Percentiles rank a stretch among this genome's conserved stretches.
phyloP scores from a whole-genome alignment of 2,797 vertebrate species.

The Bradypodion ventrale region DNA sequence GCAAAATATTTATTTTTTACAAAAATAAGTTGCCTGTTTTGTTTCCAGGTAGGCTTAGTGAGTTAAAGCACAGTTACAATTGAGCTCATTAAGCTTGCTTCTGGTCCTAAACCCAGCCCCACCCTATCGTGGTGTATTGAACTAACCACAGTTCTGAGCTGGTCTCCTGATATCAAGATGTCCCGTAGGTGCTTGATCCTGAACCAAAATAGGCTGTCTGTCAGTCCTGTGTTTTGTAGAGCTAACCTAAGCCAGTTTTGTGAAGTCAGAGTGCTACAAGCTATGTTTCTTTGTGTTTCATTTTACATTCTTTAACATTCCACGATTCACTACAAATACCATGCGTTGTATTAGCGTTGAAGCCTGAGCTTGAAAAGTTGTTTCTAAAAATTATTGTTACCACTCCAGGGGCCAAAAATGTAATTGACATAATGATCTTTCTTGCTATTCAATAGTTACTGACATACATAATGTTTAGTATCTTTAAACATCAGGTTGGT shows the following conservation, averaged over 20 bases:
- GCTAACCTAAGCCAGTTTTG: not conserved
- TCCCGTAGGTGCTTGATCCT: not conserved
- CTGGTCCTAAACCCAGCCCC: slow-evolving; percentile 10
- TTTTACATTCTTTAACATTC: slow-evolving; percentile 47
- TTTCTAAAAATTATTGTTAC: not conserved
- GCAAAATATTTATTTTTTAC: slow-evolving; percentile 36
- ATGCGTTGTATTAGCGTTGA: not conserved
- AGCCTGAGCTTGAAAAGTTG: not conserved
- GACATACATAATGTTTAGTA: not conserved
- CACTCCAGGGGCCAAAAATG: not conserved
- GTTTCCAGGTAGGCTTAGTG: slow-evolving; percentile 39
- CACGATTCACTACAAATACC: slow-evolving; percentile 21
- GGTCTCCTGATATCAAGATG: not conserved
- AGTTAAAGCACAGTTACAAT: slow-evolving; percentile 24
- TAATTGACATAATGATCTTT: no score
- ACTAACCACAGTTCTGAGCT: not conserved
- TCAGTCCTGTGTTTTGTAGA: not conserved
- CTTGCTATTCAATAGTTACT: not conserved
- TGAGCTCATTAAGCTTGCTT: slow-evolving; percentile 27
- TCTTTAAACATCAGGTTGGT: not conserved
- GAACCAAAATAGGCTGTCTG: not conserved
- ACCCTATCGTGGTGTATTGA: not conserved
- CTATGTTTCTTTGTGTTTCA: slow-evolving; percentile 26
- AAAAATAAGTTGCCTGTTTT: not conserved
- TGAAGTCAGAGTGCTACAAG: not conserved